Evolutionary conservation across 2,888 invertebrate genomes (phyloP).

Genomic region (Rhopalosiphum nymphaeae): DNA sequence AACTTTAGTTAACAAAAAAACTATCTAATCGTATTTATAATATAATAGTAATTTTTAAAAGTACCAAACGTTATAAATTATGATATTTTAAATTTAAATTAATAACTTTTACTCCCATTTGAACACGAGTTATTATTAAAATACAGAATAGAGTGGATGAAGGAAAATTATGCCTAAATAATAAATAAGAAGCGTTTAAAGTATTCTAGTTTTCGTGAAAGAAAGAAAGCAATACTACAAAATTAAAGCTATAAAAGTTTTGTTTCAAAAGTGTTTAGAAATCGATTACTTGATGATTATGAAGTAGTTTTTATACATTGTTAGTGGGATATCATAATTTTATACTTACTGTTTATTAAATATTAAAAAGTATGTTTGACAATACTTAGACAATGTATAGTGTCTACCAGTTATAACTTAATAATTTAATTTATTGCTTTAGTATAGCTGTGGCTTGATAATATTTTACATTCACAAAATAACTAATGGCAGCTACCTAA

Average conservation of each 20-base stretch:
- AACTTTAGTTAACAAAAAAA: not conserved
- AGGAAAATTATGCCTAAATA: not conserved
- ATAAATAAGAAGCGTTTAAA: not conserved
- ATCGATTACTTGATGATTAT: not conserved
- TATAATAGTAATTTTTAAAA: not conserved
- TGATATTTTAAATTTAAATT: not conserved
- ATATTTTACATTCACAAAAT: not conserved
- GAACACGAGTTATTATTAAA: not conserved
- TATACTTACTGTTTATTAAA: not conserved
- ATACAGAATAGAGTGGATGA: not conserved
- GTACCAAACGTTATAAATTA: not conserved
- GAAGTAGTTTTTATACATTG: not conserved
- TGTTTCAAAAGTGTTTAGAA: not conserved
- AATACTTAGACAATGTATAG: not conserved
- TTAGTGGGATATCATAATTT: not conserved
- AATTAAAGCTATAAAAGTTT: not conserved
- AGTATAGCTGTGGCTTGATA: not conserved
- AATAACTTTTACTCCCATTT: not conserved
- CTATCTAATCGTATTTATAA: not conserved
- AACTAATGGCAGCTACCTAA: not conserved
- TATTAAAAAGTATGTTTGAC: not conserved
- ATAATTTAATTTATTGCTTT: not conserved
- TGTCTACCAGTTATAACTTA: not conserved
- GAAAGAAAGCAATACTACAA: not conserved
- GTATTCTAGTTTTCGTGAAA: not conserved